Conservation (phyloP, 1,140 invertebrate genomes). For the Megalopta genalis region DNA sequence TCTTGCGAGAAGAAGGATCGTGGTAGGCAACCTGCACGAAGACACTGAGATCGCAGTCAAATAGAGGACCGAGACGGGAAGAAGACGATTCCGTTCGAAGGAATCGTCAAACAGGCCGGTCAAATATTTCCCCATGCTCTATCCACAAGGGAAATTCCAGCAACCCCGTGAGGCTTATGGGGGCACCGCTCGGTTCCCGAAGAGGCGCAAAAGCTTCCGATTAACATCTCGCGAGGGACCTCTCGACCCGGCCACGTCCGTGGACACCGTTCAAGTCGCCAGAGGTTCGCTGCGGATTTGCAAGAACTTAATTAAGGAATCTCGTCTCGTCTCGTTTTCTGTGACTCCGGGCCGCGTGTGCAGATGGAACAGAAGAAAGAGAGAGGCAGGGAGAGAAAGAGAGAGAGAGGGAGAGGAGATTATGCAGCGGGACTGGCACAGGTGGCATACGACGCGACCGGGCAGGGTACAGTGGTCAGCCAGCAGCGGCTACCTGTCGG, state of each 20-base stretch:
- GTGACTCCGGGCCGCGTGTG: too few species aligned
- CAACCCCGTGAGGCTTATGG: too few species aligned
- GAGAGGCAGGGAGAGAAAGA: background rate
- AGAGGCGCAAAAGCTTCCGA: background rate
- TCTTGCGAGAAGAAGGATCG: too few species aligned
- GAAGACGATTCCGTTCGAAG: too few species aligned
- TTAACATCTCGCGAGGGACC: background rate
- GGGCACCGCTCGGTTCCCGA: background rate
- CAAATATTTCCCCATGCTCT: background rate
- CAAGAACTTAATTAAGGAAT: conserved; percentile 23
- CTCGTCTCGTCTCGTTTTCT: conserved; percentile 18
- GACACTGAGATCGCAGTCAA: too few species aligned
- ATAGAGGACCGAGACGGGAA: too few species aligned
- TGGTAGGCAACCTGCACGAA: too few species aligned
- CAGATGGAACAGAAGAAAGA: background rate
- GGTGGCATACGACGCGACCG: conserved; percentile 13
- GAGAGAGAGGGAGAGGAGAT: background rate
- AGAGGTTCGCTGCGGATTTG: background rate
- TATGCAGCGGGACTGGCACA: conserved; percentile 19
- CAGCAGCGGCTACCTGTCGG: conserved; percentile 31
- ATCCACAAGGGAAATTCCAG: background rate
- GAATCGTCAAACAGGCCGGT: background rate
- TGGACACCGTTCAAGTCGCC: too few species aligned
- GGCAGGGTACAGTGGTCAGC: background rate
- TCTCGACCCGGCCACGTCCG: background rate